Conservation (phyloP, 2,888 invertebrate species). For the Chironomus riparius region DNA sequence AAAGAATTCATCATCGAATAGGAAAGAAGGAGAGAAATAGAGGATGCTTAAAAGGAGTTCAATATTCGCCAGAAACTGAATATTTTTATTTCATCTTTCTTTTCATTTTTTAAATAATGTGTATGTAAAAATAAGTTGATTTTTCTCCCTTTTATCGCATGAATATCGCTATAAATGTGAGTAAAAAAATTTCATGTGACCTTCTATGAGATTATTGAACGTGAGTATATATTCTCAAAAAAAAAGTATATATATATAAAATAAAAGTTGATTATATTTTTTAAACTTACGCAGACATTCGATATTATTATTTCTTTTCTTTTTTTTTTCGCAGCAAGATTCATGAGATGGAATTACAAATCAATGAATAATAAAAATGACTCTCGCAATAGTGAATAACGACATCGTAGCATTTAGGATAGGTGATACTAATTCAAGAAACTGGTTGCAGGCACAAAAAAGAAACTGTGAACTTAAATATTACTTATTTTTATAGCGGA, state of each 20-base stretch:
- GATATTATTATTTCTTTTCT: neutral
- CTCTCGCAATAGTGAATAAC: neutral
- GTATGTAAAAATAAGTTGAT: neutral
- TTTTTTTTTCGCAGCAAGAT: neutral
- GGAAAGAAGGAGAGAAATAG: no score
- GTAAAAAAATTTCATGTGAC: constrained; percentile 1
- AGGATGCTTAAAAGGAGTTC: neutral
- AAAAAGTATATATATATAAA: neutral
- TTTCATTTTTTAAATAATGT: neutral
- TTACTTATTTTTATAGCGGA: neutral
- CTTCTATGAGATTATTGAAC: constrained; percentile 21
- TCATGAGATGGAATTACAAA: neutral
- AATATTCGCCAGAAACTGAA: constrained; percentile 6
- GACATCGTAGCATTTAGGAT: neutral
- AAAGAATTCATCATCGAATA: no score
- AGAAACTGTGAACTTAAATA: neutral
- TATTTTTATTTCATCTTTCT: neutral
- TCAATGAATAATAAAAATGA: neutral
- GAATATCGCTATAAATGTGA: neutral
- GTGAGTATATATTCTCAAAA: neutral
- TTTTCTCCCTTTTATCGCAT: neutral
- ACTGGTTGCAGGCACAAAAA: neutral
- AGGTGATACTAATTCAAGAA: neutral
- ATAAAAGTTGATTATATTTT: neutral
- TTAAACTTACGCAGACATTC: neutral